Conservation (phyloP, 2,888 invertebrate species). For the Choreutis nemorana region DNA sequence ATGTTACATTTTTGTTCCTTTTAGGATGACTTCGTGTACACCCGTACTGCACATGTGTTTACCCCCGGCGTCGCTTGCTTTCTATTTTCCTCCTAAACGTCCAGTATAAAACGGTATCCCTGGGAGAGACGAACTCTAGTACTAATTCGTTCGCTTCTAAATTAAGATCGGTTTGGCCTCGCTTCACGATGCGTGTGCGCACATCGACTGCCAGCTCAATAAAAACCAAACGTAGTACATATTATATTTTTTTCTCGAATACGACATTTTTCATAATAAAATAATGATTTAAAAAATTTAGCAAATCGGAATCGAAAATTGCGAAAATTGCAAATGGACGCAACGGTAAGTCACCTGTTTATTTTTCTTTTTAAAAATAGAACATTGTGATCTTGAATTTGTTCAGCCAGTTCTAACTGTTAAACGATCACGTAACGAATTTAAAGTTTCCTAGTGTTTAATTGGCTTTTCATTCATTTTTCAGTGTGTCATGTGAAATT, state of each 20-base stretch:
- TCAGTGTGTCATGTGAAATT: constrained; percentile 45
- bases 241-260: constrained; percentile 54
- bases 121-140: constrained; percentile 40
- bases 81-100: constrained; percentile 20
- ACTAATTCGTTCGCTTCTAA: constrained; percentile 45
- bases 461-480: constrained; percentile 24
- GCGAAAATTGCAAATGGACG: too few relatives aligned
- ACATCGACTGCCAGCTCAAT: constrained; percentile 35
- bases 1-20: constrained; percentile 11
- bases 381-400: constrained; percentile 19
- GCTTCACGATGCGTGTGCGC: constrained; percentile 45
- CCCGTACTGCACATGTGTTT: constrained; percentile 20
- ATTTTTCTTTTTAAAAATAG: constrained; percentile 20
- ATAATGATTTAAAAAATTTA: too few relatives aligned
- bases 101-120: constrained; percentile 42
- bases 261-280: too few relatives aligned
- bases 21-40: constrained; percentile 12
- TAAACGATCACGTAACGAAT: constrained; percentile 15
- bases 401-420: constrained; percentile 12
- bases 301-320: too few relatives aligned
- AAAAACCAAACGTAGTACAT: constrained; percentile 58
- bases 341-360: too few relatives aligned
- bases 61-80: constrained; percentile 18
- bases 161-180: constrained; percentile 57
- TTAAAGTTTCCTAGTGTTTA: constrained; percentile 16